These are phyloP conservation scores for Brachirus orientalis DNA, from an alignment of 2,113 vertebrate genomes.

Conservation along the genomic window DNA sequence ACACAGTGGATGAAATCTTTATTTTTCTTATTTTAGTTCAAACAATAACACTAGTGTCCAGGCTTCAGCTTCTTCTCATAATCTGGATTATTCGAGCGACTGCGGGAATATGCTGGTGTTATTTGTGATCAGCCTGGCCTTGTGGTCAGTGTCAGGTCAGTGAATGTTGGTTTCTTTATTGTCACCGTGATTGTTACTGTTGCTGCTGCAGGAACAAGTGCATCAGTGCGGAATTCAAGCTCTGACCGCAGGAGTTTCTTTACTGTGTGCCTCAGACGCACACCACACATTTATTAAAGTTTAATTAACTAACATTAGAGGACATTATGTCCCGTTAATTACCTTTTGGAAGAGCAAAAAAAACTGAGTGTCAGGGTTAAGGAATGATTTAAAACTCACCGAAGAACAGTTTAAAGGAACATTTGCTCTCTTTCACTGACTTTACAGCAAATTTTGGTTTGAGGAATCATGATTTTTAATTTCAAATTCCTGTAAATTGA, in stretches of 20 bases:
- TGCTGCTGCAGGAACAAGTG: conserved; percentile 5
- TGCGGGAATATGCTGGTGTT: conserved; percentile 58
- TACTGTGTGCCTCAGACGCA: no score
- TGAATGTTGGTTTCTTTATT: not conserved
- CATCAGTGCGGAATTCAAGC: conserved; percentile 28
- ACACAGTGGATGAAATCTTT: conserved; percentile 39
- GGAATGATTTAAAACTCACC: no score
- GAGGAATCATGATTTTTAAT: no score
- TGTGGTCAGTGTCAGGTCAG: conserved; percentile 74
- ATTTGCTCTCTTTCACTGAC: not conserved
- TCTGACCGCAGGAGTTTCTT: no score
- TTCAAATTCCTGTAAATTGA: no score
- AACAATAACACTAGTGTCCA: no score
- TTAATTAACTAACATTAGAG: not conserved
- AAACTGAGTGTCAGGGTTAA: no score
- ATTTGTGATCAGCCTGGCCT: conserved; percentile 51
- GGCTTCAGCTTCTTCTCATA: not conserved
- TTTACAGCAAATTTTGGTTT: not conserved
- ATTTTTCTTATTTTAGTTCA: not conserved
- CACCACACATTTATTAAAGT: no score
- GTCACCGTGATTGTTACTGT: not conserved
- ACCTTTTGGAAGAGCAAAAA: not conserved
- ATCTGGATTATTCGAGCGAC: conserved; percentile 35
- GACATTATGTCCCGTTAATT: no score
- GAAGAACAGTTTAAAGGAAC: no score